A percentile compares a stretch with the other conserved stretches of the same genome.
phyloP scores from a whole-genome alignment of 2,888 invertebrate species.

The Ennomos erosarius region DNA sequence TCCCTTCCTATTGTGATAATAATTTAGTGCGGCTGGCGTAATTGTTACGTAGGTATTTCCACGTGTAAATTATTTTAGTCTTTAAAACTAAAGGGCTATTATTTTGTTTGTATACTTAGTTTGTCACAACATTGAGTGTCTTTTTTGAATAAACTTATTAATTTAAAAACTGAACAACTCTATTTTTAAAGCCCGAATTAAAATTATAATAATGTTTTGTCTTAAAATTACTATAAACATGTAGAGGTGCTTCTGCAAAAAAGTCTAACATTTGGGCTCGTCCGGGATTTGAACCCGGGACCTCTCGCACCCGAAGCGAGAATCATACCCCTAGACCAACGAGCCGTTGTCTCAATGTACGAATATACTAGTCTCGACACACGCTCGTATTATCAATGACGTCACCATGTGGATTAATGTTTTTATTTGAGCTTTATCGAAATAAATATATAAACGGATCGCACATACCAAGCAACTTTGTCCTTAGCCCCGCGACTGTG shows the following conservation, averaged over 20 bases:
- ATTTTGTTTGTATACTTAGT: too few species aligned
- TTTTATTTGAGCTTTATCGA: background rate
- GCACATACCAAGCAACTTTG: too few species aligned
- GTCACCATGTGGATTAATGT: slow-evolving; percentile 11
- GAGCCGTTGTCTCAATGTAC: slow-evolving; percentile 56
- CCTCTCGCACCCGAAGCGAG: slow-evolving; percentile 87
- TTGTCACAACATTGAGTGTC: too few species aligned
- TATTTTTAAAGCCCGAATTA: too few species aligned
- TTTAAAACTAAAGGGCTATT: too few species aligned
- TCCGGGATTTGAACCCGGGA: slow-evolving; percentile 86
- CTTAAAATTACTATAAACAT: too few species aligned
- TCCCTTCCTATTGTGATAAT: slow-evolving; percentile 19
- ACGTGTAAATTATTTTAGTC: too few species aligned
- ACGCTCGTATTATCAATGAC: slow-evolving; percentile 21
- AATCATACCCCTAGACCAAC: slow-evolving; percentile 87
- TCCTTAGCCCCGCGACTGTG: too few species aligned
- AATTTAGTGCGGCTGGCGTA: slow-evolving; percentile 2
- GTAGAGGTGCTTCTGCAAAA: background rate
- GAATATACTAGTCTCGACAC: slow-evolving; percentile 49
- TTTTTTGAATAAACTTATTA: background rate
- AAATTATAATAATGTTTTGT: too few species aligned
- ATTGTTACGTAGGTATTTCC: too few species aligned
- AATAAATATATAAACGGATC: too few species aligned
- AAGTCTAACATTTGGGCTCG: slow-evolving; percentile 73
- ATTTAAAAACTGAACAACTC: background rate